Evolutionary conservation across 2,113 vertebrate species (phyloP).

Genomic region (Solea senegalensis): DNA sequence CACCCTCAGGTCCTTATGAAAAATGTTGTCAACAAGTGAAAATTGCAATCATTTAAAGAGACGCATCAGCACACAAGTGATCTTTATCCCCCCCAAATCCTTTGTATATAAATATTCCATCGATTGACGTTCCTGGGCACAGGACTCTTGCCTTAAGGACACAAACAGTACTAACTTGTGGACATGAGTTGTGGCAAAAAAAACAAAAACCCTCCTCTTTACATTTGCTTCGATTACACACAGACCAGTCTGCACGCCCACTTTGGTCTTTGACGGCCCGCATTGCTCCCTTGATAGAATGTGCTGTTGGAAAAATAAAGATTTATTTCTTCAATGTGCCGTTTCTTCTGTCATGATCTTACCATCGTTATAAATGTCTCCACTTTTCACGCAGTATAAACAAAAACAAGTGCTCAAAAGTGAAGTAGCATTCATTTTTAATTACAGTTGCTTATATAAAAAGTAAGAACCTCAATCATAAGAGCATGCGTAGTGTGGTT

Average conservation of each 20-base stretch:
- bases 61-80: constrained; percentile 18
- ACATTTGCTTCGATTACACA: constrained; percentile 24
- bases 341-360: background rate
- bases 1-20: constrained; percentile 29
- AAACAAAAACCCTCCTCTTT: too few relatives aligned
- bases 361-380: background rate
- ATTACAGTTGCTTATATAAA: constrained; percentile 82
- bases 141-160: constrained; percentile 63
- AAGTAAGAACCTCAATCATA: constrained; percentile 74
- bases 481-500: constrained; percentile 66
- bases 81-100: constrained; percentile 16
- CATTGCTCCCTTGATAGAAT: constrained; percentile 41
- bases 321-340: constrained; percentile 70
- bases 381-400: background rate
- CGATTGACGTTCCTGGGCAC: constrained; percentile 2
- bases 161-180: constrained; percentile 15
- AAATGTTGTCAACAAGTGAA: constrained; percentile 2
- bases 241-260: constrained; percentile 7
- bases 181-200: constrained; percentile 5
- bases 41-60: constrained; percentile 1
- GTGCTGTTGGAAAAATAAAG: constrained; percentile 75
- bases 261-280: constrained; percentile 10
- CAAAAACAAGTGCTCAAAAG: background rate
- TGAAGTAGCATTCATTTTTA: constrained; percentile 71
- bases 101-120: constrained; percentile 22